phyloP scores from a whole-genome alignment of 2,797 vertebrate species.

The Podarcis lilfordi region DNA sequence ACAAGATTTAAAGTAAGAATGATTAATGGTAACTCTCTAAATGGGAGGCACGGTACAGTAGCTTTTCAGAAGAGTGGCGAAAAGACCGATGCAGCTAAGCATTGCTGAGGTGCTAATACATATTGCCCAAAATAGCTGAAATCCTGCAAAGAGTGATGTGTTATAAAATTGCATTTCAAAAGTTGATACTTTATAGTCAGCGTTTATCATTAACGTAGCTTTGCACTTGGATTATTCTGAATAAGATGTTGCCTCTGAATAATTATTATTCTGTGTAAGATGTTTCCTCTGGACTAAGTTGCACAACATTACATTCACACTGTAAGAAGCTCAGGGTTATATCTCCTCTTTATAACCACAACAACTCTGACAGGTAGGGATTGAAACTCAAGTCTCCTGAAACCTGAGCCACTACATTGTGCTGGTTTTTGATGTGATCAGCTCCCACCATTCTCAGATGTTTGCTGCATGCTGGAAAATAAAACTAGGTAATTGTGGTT shows the following conservation, averaged over 20 bases:
- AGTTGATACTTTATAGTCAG: slow-evolving; percentile 26
- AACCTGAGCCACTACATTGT: background rate
- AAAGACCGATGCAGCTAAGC: background rate
- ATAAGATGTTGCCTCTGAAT: background rate
- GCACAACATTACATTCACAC: too few species aligned
- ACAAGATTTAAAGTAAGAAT: slow-evolving; percentile 31
- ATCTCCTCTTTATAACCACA: background rate
- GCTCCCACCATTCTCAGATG: background rate
- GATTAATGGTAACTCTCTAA: slow-evolving; percentile 27
- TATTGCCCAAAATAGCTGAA: slow-evolving; percentile 31
- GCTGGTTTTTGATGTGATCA: too few species aligned
- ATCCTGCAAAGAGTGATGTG: slow-evolving; percentile 36
- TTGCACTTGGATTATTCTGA: background rate
- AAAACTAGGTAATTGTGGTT: background rate
- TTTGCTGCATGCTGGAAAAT: background rate
- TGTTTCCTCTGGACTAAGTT: background rate
- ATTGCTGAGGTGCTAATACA: slow-evolving; percentile 37
- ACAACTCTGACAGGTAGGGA: background rate
- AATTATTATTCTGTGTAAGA: background rate
- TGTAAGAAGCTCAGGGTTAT: background rate
- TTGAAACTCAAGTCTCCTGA: background rate
- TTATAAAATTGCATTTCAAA: slow-evolving; percentile 29
- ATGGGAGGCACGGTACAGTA: background rate
- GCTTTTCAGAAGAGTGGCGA: background rate
- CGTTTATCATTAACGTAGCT: background rate